Evolutionary conservation across 2,797 vertebrate species (phyloP).

Genomic region (Lepilemur septentrionalis): DNA sequence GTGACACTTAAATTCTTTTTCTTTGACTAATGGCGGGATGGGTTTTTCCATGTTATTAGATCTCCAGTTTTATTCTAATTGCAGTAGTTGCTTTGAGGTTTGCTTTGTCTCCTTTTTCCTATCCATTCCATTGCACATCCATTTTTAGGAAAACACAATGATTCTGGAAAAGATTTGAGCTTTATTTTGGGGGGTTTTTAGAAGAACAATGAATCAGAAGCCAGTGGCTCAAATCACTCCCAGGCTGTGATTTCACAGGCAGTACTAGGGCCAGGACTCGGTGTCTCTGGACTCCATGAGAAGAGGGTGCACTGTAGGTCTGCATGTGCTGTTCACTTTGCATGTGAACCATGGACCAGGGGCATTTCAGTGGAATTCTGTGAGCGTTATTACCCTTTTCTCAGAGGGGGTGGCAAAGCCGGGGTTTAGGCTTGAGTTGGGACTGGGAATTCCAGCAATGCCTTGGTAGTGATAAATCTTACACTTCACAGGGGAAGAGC

Average conservation of each 20-base stretch:
- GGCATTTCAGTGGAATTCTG: neutral
- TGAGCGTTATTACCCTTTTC: neutral
- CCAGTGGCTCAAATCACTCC: neutral
- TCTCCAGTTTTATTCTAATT: constrained; percentile 32
- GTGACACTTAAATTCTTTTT: neutral
- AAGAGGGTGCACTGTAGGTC: neutral
- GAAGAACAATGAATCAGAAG: neutral
- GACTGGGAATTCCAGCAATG: neutral
- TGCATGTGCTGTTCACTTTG: neutral
- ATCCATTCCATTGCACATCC: neutral
- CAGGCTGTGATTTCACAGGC: neutral
- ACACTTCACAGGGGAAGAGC: neutral
- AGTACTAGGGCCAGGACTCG: too few species aligned
- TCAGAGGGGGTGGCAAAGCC: neutral
- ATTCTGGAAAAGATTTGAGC: neutral
- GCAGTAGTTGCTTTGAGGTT: neutral
- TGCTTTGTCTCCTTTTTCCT: neutral
- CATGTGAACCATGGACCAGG: neutral
- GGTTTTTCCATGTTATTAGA: neutral
- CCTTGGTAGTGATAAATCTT: neutral
- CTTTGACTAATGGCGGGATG: constrained; percentile 6
- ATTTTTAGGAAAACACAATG: neutral
- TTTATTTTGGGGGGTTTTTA: too few species aligned
- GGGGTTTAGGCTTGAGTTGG: neutral
- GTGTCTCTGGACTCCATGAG: neutral